Evolutionary conservation across 1,140 invertebrate species (phyloP).

Genomic region (Chelonus insularis): DNA sequence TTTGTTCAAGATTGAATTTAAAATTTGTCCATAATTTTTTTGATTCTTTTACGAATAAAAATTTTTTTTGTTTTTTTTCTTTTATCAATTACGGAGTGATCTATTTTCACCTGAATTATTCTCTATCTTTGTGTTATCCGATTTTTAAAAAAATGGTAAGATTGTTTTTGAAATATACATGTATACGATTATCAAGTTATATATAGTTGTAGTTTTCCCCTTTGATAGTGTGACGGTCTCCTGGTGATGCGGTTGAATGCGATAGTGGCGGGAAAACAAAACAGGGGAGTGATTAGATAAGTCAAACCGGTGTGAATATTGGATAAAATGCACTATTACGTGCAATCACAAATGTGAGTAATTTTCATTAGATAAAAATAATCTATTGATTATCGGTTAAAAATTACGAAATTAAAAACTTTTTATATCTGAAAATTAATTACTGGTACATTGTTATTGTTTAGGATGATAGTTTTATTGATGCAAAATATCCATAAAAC

Average conservation of each 20-base stretch:
- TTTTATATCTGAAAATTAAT: no score
- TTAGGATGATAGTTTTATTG: no score
- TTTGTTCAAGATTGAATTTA: not conserved
- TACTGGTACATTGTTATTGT: no score
- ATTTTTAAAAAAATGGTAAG: not conserved
- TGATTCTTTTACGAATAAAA: not conserved
- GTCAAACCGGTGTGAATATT: slow-evolving; percentile 21
- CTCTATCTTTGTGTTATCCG: not conserved
- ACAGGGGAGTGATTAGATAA: slow-evolving; percentile 27
- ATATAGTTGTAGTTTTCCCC: not conserved
- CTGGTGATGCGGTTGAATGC: slow-evolving; percentile 19
- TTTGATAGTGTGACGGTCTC: slow-evolving; percentile 7
- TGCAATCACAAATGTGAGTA: not conserved
- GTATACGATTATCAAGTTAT: not conserved
- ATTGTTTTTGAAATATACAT: not conserved
- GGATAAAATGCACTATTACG: not conserved
- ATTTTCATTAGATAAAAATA: not conserved
- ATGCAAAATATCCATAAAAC: slow-evolving; percentile 13
- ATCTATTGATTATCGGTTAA: not conserved
- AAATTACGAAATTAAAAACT: not conserved
- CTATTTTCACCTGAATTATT: not conserved
- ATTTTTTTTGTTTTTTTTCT: not conserved
- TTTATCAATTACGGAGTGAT: not conserved
- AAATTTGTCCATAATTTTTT: not conserved
- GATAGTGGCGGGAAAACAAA: slow-evolving; percentile 23